Base-by-base conservation (phyloP, 2,888 invertebrate genomes). In the Geophilus truncorum region DNA sequence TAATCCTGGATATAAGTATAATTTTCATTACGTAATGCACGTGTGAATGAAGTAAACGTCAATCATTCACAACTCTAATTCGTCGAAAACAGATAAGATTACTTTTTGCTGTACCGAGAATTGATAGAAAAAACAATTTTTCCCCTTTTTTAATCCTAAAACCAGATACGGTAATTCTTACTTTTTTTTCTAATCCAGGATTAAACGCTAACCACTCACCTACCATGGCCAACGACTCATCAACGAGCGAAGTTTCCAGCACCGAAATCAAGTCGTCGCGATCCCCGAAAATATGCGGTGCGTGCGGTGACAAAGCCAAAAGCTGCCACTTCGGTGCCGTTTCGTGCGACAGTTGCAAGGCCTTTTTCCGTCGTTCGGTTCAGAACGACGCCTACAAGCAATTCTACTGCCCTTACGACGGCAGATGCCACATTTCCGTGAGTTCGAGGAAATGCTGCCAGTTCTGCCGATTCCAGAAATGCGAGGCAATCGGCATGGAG, bases 361-460 rank as follows among this genome's bases (percentile, higher is more conserved):
- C 87, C 12, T 87, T 87, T 83, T 87, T 87, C 83, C 84, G 87
- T 9, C 84, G 87, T n/a, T 85, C 86, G n/a, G 87, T 87, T 18
- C 86, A 86, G 82, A 86, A 86, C 81, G 86, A 86, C 75, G 85
- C 85, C 9, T 86, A 85, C 84, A 84, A 83, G 51, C 84, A 84
- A 57, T 87, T 87, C 83, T 84, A 84, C 18, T 87, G 87, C 80
- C 84, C 86, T 1, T 85, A 86, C 81, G 84, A 85, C 10, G 84
- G 84, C 36, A 82, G 83, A 25, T 87, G 87, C 81, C 84, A 84
- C 45, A 87, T 87, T 80, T 85, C 85, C 32, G 84, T 86, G 62
- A 83, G 83, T 1, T 86, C 86, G 0, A 80, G 87, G 51, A 87
- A 87, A 82, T 84, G 85, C 57, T 87, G 87, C 81, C 87, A 87